Evolutionary conservation across 2,888 invertebrate genomes (phyloP), one percentile per base, ranked within the genome.

Genomic region (Tiphia femorata): DNA sequence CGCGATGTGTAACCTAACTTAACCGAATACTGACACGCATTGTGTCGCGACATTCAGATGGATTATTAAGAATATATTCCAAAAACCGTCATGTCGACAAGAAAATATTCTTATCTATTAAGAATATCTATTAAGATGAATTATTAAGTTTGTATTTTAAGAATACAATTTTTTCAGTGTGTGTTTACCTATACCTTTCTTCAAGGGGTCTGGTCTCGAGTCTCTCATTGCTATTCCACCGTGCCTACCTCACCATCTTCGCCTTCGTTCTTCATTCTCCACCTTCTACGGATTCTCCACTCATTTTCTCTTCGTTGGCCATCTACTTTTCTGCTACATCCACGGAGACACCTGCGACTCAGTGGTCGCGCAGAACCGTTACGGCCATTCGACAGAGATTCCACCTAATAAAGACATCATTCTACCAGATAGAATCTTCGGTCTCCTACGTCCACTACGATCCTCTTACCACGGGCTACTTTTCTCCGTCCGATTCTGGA

Each of bases 391-490:
- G 71, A 68, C 70, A 63, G 68, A 70, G 70, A 75, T 72, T 71
- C 65, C 69, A 62, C 60, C 77, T 78, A 78, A 78, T 78, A 78
- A 78, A 78, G 78, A 78, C 78, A 78, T 78, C 76, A 78, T 77
- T 78, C 72, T 77, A 73, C 58, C 23, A 70, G 78, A 78, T 77
- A 77, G 68, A 67, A 77, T 78, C 75, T 74, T 63, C 64, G 54
- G 59, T 49, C 33, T 37, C 30, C 27, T 21, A n/a, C n/a, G n/a
- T n/a, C n/a, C n/a, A n/a, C n/a, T n/a, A n/a, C n/a, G n/a, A n/a
- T n/a, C n/a, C n/a, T n/a, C n/a, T n/a, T n/a, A n/a, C n/a, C n/a
- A n/a, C n/a, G n/a, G n/a, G n/a, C n/a, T n/a, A n/a, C n/a, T n/a
- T n/a, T n/a, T n/a, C n/a, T n/a, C n/a, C n/a, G n/a, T n/a, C n/a